Evolutionary conservation across 2,113 vertebrate genomes (phyloP).

Genomic region (Greenwoodochromis staneri): DNA sequence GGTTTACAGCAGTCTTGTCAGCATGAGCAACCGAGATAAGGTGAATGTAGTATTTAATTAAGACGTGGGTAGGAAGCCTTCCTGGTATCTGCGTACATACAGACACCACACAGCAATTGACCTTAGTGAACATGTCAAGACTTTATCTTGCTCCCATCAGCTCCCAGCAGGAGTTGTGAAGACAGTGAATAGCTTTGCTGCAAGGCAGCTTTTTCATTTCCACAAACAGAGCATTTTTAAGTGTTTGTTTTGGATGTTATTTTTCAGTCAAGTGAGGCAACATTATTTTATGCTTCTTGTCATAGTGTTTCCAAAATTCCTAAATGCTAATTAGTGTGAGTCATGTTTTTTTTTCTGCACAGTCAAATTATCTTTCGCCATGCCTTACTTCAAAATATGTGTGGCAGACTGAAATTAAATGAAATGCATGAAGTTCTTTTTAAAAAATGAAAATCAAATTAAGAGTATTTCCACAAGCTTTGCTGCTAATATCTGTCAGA

Average conservation of each 20-base stretch:
- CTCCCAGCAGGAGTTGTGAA: constrained; percentile 30
- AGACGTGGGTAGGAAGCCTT: constrained; percentile 33
- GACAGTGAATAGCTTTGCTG: constrained; percentile 34
- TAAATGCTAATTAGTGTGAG: not conserved
- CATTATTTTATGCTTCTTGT: not conserved
- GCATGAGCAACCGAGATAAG: constrained; percentile 55
- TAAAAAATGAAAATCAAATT: not conserved
- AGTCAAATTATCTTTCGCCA: not conserved
- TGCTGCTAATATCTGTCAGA: not conserved
- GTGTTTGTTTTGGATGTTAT: not conserved
- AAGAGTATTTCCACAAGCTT: not conserved
- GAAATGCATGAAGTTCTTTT: not conserved
- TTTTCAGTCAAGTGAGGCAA: not conserved
- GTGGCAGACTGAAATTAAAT: not conserved
- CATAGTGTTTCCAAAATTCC: not conserved
- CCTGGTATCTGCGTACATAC: constrained; percentile 42
- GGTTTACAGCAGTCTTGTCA: constrained; percentile 46
- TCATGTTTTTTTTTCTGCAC: not conserved
- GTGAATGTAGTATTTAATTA: constrained; percentile 64
- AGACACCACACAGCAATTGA: constrained; percentile 58
- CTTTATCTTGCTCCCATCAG: constrained; percentile 60
- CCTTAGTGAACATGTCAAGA: constrained; percentile 59
- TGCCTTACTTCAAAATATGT: not conserved
- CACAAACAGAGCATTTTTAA: not conserved
- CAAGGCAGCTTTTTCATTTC: constrained; percentile 28